Evolutionary conservation across 92 coral and sea anemone genomes (phyloP).

Genomic region (Heteractis magnifica): DNA sequence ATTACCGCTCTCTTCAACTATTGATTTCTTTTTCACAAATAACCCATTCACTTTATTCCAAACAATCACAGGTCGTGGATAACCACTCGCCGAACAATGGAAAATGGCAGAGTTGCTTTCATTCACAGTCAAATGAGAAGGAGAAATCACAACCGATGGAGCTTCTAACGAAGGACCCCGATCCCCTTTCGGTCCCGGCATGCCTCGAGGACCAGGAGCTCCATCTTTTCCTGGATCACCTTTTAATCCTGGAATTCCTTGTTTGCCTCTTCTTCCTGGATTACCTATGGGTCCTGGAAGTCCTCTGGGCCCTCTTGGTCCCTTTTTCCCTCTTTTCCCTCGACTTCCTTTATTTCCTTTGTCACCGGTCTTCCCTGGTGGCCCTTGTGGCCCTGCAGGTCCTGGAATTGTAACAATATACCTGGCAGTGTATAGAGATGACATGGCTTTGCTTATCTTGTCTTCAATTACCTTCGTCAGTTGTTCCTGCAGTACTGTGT

Average conservation of each 20-base stretch:
- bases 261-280: constrained; percentile 1
- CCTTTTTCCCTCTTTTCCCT: not conserved
- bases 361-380: not conserved
- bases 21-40: not conserved
- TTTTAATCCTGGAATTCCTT: constrained; percentile 1
- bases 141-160: constrained; percentile 40
- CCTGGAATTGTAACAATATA: not conserved
- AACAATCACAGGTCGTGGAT: constrained; percentile 34
- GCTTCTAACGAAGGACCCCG: constrained; percentile 34
- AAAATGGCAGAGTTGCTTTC: constrained; percentile 36
- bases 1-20: constrained; percentile 11
- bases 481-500: not conserved
- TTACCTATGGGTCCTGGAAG: not conserved
- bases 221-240: constrained; percentile 29
- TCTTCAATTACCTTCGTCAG: not conserved
- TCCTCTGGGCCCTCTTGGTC: not conserved
- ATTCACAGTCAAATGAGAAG: constrained; percentile 34
- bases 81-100: constrained; percentile 38
- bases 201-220: constrained; percentile 29
- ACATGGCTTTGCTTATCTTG: not conserved
- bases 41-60: constrained; percentile 45
- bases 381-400: not conserved
- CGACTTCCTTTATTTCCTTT: not conserved
- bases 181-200: constrained; percentile 40
- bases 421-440: not conserved